A percentile compares a stretch with the other conserved stretches of the same genome.
Conservation (phyloP, 2,888 invertebrate genomes). For the Anodontia alba region DNA sequence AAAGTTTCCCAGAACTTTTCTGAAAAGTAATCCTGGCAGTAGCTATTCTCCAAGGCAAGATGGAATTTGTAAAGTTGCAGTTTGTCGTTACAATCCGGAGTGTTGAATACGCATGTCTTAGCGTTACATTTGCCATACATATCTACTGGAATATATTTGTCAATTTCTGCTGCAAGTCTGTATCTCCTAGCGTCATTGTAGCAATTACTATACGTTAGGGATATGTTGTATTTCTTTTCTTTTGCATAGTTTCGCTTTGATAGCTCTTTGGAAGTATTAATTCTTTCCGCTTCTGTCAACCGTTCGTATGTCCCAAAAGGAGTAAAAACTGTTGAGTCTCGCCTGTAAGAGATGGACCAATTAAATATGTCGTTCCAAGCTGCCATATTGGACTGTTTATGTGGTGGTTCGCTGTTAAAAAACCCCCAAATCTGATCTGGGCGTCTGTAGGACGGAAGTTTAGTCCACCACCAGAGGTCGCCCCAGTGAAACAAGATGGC, state of each 20-base stretch:
- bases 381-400: constrained; percentile 16
- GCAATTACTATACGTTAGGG: constrained; percentile 12
- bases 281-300: not conserved
- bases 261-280: not conserved
- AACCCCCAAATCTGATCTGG: constrained; percentile 18
- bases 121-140: constrained; percentile 12
- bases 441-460: not conserved
- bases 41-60: constrained; percentile 14
- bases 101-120: constrained; percentile 5
- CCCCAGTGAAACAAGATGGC: constrained; percentile 20
- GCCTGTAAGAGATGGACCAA: constrained; percentile 15
- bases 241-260: constrained; percentile 11
- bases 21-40: constrained; percentile 16
- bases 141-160: constrained; percentile 10
- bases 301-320: constrained; percentile 1
- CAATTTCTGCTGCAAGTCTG: constrained; percentile 3
- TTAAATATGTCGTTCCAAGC: constrained; percentile 4
- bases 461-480: constrained; percentile 12
- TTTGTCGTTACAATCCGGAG: constrained; percentile 3
- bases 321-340: not conserved
- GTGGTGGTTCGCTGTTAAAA: constrained; percentile 6
- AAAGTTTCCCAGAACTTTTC: constrained; percentile 19
- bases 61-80: constrained; percentile 6
- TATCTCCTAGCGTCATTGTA: constrained; percentile 11
- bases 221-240: constrained; percentile 16